A percentile compares a stretch with the other conserved stretches of the same genome.
phyloP scores from a whole-genome alignment of 2,888 invertebrate genomes.

The Mesoligia furuncula region DNA sequence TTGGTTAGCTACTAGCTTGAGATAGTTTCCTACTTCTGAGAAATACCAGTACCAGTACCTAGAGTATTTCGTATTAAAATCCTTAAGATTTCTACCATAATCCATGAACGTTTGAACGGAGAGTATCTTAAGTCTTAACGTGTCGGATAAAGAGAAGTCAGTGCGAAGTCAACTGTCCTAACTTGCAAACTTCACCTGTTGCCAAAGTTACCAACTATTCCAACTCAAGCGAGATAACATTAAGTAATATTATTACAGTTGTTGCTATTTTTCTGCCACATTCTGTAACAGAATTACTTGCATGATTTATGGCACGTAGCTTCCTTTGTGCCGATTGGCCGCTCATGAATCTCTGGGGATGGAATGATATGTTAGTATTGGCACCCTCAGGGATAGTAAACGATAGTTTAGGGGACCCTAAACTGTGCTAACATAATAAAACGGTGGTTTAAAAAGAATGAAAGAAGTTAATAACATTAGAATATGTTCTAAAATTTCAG shows the following conservation, averaged over 20 bases:
- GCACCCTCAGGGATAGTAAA: constrained; percentile 36
- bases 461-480: neutral
- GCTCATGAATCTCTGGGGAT: constrained; percentile 40
- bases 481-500: neutral
- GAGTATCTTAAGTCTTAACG: constrained; percentile 60
- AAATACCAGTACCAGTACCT: neutral
- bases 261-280: constrained; percentile 55
- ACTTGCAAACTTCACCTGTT: constrained; percentile 80
- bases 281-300: constrained; percentile 49
- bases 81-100: constrained; percentile 33
- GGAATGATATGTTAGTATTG: constrained; percentile 47
- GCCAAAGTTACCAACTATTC: constrained; percentile 71
- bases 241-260: constrained; percentile 57
- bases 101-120: constrained; percentile 32
- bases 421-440: neutral
- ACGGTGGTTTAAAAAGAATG: neutral
- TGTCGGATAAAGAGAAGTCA: constrained; percentile 68
- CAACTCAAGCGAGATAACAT: constrained; percentile 58
- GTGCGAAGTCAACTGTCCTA: constrained; percentile 70
- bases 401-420: constrained; percentile 35
- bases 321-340: constrained; percentile 51
- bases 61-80: constrained; percentile 9
- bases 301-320: constrained; percentile 55
- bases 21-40: neutral
- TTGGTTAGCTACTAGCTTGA: neutral